Conservation (phyloP, 2,888 invertebrate species). For the Sabatieria punctata region DNA sequence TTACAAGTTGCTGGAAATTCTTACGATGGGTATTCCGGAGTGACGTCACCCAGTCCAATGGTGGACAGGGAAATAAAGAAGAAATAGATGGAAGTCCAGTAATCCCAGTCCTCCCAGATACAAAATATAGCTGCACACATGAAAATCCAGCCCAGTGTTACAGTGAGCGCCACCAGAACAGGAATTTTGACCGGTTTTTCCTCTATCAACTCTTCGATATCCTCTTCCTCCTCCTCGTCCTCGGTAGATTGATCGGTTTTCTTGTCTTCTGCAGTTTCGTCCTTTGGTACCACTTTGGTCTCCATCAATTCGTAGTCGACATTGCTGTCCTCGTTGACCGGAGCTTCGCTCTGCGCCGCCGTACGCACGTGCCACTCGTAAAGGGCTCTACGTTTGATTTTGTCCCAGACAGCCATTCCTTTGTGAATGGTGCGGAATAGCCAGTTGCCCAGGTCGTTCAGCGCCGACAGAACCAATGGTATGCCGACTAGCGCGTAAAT, state of each 20-base stretch:
- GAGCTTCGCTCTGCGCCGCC: too few relatives aligned
- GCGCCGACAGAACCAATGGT: slow-evolving; percentile 75
- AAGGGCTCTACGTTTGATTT: too few relatives aligned
- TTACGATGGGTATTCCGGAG: slow-evolving; percentile 36
- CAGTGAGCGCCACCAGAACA: slow-evolving; percentile 41
- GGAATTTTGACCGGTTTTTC: slow-evolving; percentile 9
- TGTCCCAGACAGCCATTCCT: too few relatives aligned
- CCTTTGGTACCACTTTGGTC: not conserved
- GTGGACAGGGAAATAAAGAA: slow-evolving; percentile 28
- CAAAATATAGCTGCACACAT: slow-evolving; percentile 78
- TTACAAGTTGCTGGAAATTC: too few relatives aligned
- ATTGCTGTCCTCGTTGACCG: too few relatives aligned
- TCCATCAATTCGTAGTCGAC: too few relatives aligned
- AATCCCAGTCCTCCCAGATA: slow-evolving; percentile 57
- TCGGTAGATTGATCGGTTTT: too few relatives aligned
- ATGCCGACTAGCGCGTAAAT: slow-evolving; percentile 81
- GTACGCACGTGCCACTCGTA: too few relatives aligned
- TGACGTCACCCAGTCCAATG: slow-evolving; percentile 37
- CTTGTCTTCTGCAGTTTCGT: too few relatives aligned
- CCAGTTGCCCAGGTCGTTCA: slow-evolving; percentile 84
- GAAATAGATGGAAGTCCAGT: slow-evolving; percentile 27
- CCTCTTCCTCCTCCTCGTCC: not conserved
- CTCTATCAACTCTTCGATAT: slow-evolving; percentile 4
- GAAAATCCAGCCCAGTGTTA: slow-evolving; percentile 69
- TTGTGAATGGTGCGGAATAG: slow-evolving; percentile 46